phyloP scores from a whole-genome alignment of 2,888 invertebrate species.

The Lordiphosa andalusiaca region DNA sequence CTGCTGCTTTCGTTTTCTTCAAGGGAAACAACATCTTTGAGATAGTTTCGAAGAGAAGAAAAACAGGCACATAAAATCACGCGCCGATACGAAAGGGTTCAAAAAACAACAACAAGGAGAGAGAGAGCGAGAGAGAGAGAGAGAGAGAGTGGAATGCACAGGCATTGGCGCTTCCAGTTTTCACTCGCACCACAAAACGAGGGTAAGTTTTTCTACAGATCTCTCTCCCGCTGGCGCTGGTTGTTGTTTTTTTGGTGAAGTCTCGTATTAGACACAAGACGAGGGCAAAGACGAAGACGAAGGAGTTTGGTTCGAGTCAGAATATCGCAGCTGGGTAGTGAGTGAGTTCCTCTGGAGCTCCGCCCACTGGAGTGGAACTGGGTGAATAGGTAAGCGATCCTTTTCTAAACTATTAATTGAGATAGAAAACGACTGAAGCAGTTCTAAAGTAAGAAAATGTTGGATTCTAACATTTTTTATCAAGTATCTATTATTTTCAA shows the following conservation, averaged over 20 bases:
- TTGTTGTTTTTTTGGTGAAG: neutral
- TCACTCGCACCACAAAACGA: slow-evolving; percentile 29
- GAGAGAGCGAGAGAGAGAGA: slow-evolving; percentile 7
- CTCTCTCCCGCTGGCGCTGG: slow-evolving; percentile 1
- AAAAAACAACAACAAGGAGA: slow-evolving; percentile 23
- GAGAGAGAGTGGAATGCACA: slow-evolving; percentile 2
- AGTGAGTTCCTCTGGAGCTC: slow-evolving; percentile 45
- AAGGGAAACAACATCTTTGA: slow-evolving; percentile 58
- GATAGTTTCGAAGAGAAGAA: slow-evolving; percentile 44
- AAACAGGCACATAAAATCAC: slow-evolving; percentile 58
- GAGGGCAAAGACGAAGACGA: neutral
- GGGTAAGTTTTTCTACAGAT: slow-evolving; percentile 57
- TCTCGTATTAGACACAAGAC: slow-evolving; percentile 35
- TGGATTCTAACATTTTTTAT: neutral
- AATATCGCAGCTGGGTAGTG: slow-evolving; percentile 10
- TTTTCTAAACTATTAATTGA: no score
- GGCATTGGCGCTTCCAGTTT: slow-evolving; percentile 38
- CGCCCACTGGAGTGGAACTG: slow-evolving; percentile 32
- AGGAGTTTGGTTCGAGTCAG: slow-evolving; percentile 13
- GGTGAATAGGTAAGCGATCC: no score
- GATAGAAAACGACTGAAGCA: no score
- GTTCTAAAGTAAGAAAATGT: neutral
- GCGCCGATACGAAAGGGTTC: slow-evolving; percentile 63
- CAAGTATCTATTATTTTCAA: no score
- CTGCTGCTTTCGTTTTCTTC: slow-evolving; percentile 49